A percentile compares a stretch with the other conserved stretches of the same genome.
phyloP scores from a whole-genome alignment of 2,113 vertebrate species.

The Tringa solitaria region DNA sequence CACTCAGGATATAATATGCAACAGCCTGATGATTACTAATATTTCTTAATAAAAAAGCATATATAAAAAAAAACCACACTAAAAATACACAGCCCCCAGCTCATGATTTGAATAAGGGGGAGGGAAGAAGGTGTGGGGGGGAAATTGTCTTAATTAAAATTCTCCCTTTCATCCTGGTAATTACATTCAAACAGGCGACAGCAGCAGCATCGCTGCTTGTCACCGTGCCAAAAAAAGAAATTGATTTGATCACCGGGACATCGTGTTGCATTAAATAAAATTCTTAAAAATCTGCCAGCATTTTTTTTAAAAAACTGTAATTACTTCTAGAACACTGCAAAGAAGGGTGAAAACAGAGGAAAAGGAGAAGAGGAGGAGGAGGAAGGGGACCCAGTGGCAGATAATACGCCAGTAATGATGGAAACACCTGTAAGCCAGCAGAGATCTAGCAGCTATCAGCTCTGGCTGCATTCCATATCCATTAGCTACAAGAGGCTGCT shows the following conservation, averaged over 20 bases:
- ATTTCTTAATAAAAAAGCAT: slow-evolving; percentile 28
- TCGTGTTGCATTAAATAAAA: slow-evolving; percentile 62
- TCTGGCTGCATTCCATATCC: slow-evolving; percentile 71
- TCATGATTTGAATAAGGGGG: slow-evolving; percentile 46
- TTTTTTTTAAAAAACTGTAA: slow-evolving; percentile 19
- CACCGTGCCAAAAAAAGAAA: slow-evolving; percentile 64
- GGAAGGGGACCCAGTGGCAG: slow-evolving; percentile 30
- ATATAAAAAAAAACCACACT: background rate
- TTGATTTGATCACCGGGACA: slow-evolving; percentile 71
- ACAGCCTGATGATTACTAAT: slow-evolving; percentile 24
- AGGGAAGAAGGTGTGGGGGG: slow-evolving; percentile 48
- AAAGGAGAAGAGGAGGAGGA: background rate
- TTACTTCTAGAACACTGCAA: slow-evolving; percentile 56
- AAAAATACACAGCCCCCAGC: slow-evolving; percentile 27
- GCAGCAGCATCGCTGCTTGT: slow-evolving; percentile 66
- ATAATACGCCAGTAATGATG: slow-evolving; percentile 57
- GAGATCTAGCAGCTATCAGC: slow-evolving; percentile 69
- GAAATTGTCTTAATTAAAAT: slow-evolving; percentile 81
- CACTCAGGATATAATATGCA: background rate
- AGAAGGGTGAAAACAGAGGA: slow-evolving; percentile 3
- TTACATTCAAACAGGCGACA: slow-evolving; percentile 75
- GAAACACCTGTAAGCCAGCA: slow-evolving; percentile 73
- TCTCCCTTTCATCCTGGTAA: slow-evolving; percentile 78
- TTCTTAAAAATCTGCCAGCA: slow-evolving; percentile 31
- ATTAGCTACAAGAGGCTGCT: slow-evolving; percentile 68